Evolutionary conservation across 2,797 vertebrate genomes (phyloP).

Genomic region (Diplodus sargus): DNA sequence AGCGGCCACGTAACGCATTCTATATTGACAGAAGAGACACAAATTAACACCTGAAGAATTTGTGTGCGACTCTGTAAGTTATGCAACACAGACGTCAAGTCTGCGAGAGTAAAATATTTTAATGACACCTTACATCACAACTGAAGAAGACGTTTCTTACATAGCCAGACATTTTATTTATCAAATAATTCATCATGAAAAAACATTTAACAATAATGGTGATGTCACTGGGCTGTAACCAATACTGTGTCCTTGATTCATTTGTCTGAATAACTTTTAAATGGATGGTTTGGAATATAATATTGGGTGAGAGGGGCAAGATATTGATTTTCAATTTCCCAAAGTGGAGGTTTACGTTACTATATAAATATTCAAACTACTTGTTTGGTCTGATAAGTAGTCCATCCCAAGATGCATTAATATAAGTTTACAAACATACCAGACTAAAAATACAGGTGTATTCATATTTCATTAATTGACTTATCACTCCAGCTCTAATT

Average conservation of each 20-base stretch:
- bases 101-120: not conserved
- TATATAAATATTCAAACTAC: not conserved
- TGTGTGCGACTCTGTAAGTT: not conserved
- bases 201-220: too few relatives aligned
- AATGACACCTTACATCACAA: accelerated
- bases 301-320: too few relatives aligned
- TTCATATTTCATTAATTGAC: not conserved
- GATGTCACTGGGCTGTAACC: too few relatives aligned
- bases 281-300: too few relatives aligned
- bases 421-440: not conserved
- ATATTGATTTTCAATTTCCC: not conserved
- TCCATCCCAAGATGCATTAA: not conserved
- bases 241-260: too few relatives aligned
- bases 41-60: constrained; percentile 12
- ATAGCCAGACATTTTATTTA: not conserved
- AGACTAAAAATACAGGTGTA: not conserved
- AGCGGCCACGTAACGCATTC: constrained; percentile 91
- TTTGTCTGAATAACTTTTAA: too few relatives aligned
- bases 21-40: constrained; percentile 40
- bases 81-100: not conserved
- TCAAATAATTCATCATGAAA: too few relatives aligned
- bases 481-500: not conserved
- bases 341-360: not conserved
- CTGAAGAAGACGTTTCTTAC: too few relatives aligned
- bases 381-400: not conserved